Evolutionary conservation across 1,140 invertebrate genomes (phyloP), one percentile per base, ranked within the genome.

Genomic region (Eriocheir sinensis): DNA sequence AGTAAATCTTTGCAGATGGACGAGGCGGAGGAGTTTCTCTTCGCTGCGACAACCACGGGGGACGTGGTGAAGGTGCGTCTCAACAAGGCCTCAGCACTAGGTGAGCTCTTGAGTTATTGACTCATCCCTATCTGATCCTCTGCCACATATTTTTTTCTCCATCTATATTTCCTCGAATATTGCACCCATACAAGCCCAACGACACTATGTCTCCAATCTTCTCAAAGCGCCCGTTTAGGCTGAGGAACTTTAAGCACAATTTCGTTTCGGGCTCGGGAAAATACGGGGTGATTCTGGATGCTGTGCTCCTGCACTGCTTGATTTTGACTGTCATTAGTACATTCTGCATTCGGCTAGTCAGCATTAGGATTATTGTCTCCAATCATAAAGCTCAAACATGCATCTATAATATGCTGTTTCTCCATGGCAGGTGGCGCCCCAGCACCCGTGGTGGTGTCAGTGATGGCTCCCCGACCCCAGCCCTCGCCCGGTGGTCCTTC

Each of bases 1-100:
- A n/a, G 12, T n/a, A n/a, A 1, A 72, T 72, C 38, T 17, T 17
- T 89, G n/a, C 89, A 94, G 94, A 36, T 94, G 32, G 94, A 94
- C n/a, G 94, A 40, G 21, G 17, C 0, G 1, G 94, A 94, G 90
- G 80, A 94, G 48, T 48, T 60, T 21, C 81, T 94, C 17, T 94
- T 88, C 83, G 94, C 94, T 8, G 80, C 80, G 38, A 91, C 89
- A 34, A 94, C 89, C 38, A 92, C 89, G 0, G 94, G 94, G 0
- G 94, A 94, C 44, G 94, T 94, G 1, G 94, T 94, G 36, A 94
- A 94, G 53, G 89, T 91, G 32, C 79, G 89, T 9, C 94, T 94
- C 34, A 94, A 92, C 53, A 92, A 91, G 92, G 32, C 34, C 6
- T 21, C 38, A 0, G 17, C 36, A 3, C 38, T 32, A 85, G 81